Conservation (phyloP, 2,797 vertebrate species). For the Neosilurus hyrtlii region DNA sequence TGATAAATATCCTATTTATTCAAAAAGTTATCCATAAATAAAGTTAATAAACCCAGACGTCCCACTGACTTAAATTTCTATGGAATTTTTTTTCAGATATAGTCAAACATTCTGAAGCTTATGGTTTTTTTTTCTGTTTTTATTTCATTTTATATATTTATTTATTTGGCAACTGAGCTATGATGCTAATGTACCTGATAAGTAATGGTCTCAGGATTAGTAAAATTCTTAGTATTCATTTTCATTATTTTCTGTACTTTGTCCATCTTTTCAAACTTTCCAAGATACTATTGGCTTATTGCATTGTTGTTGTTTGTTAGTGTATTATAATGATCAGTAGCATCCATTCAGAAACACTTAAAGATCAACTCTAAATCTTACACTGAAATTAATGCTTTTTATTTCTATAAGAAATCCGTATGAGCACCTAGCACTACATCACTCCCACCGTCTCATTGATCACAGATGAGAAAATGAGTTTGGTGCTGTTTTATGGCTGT, state of each 20-base stretch:
- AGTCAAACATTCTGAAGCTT: background rate
- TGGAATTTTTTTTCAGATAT: background rate
- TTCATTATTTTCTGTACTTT: background rate
- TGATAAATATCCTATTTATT: background rate
- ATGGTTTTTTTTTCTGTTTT: background rate
- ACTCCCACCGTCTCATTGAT: slow-evolving; percentile 25
- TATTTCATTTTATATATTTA: background rate
- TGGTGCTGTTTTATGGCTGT: slow-evolving; percentile 6
- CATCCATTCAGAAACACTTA: background rate
- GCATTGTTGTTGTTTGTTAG: no score
- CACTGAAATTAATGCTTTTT: background rate
- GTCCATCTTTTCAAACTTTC: background rate
- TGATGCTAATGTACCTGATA: background rate
- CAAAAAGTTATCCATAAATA: background rate
- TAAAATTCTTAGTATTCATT: background rate
- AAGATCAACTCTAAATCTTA: slow-evolving; percentile 13
- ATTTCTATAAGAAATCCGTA: background rate
- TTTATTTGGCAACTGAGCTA: background rate
- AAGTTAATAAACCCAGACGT: background rate
- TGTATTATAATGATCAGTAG: background rate
- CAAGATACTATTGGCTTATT: background rate
- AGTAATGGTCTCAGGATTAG: background rate
- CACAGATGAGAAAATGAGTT: slow-evolving; percentile 24
- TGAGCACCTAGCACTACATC: background rate
- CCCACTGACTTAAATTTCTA: background rate